phyloP scores from a whole-genome alignment of 2,113 vertebrate species.

The Struthio camelus region DNA sequence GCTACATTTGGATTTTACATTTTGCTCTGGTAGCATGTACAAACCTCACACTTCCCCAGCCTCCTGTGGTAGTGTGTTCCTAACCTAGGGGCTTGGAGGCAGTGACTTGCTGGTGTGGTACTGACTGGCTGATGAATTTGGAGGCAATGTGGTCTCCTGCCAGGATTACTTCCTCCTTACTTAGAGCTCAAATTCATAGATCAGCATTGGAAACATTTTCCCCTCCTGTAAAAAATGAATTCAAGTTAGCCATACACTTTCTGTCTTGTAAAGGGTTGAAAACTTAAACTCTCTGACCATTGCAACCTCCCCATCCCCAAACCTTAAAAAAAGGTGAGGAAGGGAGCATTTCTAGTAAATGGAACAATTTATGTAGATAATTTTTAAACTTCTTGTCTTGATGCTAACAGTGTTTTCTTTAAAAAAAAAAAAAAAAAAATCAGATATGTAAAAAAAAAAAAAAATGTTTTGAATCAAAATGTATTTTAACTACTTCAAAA shows the following conservation, averaged over 20 bases:
- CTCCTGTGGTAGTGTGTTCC: not conserved
- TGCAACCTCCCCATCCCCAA: not conserved
- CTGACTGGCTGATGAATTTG: not conserved
- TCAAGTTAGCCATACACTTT: not conserved
- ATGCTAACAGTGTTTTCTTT: not conserved
- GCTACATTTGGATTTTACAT: slow-evolving; percentile 15
- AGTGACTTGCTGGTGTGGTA: not conserved
- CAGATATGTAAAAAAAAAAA: too few relatives aligned
- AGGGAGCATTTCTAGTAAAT: not conserved
- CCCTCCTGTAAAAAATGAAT: not conserved
- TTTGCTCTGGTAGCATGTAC: not conserved
- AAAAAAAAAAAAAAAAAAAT: not conserved
- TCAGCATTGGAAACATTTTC: not conserved
- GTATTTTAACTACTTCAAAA: not conserved
- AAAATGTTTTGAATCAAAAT: not conserved
- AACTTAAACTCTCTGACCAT: not conserved
- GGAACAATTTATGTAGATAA: not conserved
- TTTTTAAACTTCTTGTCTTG: not conserved
- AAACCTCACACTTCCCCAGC: not conserved
- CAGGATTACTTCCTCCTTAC: not conserved
- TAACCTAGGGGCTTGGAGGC: not conserved
- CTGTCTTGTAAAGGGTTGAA: not conserved
- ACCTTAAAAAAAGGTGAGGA: not conserved
- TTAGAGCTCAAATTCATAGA: not conserved
- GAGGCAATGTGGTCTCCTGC: not conserved